Percentiles rank a stretch among this genome's conserved stretches.
Conservation (phyloP, 2,888 invertebrate genomes). For the Theretra japonica region DNA sequence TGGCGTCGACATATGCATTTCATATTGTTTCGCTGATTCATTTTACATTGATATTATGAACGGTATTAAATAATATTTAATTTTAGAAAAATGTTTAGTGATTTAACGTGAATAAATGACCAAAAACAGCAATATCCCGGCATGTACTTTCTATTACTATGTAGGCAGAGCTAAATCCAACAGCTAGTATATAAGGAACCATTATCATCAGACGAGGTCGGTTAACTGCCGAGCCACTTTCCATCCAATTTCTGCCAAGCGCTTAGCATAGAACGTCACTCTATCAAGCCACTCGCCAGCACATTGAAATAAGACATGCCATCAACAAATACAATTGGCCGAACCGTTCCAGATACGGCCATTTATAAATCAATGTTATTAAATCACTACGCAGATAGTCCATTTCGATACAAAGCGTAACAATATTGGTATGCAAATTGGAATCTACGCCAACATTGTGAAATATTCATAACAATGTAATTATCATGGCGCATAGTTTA, state of each 20-base stretch:
- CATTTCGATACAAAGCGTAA: neutral
- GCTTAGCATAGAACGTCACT: conserved; percentile 26
- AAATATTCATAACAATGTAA: conserved; percentile 66
- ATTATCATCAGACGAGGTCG: conserved; percentile 10
- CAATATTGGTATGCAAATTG: conserved; percentile 4
- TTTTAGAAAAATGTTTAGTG: too few species aligned
- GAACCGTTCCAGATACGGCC: conserved; percentile 14
- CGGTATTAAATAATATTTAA: too few species aligned
- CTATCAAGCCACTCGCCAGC: conserved; percentile 5
- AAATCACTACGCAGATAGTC: neutral
- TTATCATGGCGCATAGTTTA: conserved; percentile 74
- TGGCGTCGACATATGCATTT: too few species aligned
- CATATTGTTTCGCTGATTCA: too few species aligned
- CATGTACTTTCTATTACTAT: neutral
- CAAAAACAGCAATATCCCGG: too few species aligned
- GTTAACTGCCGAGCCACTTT: conserved; percentile 20
- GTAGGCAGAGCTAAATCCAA: neutral
- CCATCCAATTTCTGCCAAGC: conserved; percentile 26
- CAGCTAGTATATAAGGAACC: conserved; percentile 1
- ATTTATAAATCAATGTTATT: conserved; percentile 6
- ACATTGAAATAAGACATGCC: conserved; percentile 24
- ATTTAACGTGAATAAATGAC: too few species aligned
- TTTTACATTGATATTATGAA: too few species aligned
- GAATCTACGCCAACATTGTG: conserved; percentile 8
- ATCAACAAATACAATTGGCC: conserved; percentile 21